phyloP scores from a whole-genome alignment of 2,113 vertebrate species.

The Machaerirhynchus nigripectus region DNA sequence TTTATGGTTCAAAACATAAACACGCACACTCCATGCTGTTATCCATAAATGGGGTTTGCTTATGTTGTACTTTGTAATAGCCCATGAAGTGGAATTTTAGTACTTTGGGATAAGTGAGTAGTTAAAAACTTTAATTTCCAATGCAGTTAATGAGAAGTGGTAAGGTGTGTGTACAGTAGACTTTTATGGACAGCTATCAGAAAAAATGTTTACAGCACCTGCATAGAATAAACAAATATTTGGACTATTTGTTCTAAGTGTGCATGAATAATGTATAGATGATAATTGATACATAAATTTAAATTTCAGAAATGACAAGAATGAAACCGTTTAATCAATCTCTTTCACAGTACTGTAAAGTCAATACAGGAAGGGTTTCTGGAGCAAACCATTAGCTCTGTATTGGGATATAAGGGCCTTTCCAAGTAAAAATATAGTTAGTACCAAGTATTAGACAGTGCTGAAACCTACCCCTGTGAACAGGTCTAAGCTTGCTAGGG shows the following conservation, averaged over 20 bases:
- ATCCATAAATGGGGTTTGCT: neutral
- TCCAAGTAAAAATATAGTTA: neutral
- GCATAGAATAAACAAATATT: neutral
- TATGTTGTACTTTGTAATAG: neutral
- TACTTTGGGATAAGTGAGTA: neutral
- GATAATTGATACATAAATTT: neutral
- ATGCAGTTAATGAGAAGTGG: neutral
- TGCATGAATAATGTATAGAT: neutral
- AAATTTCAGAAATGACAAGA: neutral
- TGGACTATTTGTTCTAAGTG: neutral
- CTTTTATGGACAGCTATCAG: neutral
- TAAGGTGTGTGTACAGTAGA: neutral
- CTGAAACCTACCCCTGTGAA: neutral
- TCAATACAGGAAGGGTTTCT: neutral
- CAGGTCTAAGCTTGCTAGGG: neutral
- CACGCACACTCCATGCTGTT: neutral
- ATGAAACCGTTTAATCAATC: neutral
- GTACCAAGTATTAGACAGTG: neutral
- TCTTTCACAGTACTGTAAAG: neutral
- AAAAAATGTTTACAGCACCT: neutral
- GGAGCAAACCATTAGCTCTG: neutral
- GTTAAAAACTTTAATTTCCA: neutral
- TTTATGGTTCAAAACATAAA: slow-evolving; percentile 32
- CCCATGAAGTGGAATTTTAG: neutral
- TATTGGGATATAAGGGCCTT: neutral